Percentiles rank a stretch among this genome's conserved stretches.
These are phyloP conservation scores for Probosciger aterrimus DNA, from an alignment of 2,113 vertebrate species.

Conservation along the genomic window DNA sequence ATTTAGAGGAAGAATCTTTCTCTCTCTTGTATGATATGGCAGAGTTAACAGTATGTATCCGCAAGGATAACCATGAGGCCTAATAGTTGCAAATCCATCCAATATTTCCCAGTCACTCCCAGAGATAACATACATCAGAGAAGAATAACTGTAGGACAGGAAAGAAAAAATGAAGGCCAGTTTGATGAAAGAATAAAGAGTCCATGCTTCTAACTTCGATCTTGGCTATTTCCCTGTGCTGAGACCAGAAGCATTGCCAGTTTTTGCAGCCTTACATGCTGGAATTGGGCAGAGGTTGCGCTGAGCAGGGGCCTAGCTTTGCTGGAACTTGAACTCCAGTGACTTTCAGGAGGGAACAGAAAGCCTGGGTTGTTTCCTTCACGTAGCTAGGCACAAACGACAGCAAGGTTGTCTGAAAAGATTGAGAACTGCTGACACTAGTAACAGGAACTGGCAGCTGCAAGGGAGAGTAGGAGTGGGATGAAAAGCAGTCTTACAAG, in stretches of 20 bases:
- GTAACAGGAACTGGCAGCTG: slow-evolving; percentile 44
- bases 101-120: background rate
- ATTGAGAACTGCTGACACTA: slow-evolving; percentile 19
- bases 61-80: background rate
- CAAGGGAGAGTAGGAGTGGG: background rate
- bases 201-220: background rate
- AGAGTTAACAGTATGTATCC: background rate
- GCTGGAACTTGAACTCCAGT: background rate
- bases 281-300: background rate
- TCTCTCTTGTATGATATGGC: background rate
- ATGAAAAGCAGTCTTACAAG: background rate
- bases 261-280: background rate
- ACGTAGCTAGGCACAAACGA: background rate
- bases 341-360: background rate
- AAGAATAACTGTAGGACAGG: background rate
- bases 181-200: background rate
- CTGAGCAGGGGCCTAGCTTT: background rate
- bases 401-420: slow-evolving; percentile 15
- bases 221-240: background rate
- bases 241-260: background rate
- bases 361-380: background rate
- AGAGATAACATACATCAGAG: background rate
- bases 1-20: background rate
- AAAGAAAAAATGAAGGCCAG: background rate
- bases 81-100: background rate